Conservation (phyloP, 53 echinoderm and acorn worm genomes). For the Apostichopus leukothele region DNA sequence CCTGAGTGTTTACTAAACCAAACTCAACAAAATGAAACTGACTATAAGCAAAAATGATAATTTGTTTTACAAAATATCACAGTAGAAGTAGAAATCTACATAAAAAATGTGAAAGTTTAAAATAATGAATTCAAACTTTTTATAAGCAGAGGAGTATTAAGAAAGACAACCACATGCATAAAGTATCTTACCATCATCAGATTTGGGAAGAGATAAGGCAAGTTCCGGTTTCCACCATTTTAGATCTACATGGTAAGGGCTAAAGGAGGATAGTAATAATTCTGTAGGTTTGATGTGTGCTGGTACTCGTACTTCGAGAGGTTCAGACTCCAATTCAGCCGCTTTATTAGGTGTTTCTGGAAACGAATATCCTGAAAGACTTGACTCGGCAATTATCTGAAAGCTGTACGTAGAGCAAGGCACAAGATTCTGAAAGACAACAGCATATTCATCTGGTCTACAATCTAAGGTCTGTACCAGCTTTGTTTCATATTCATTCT, state of each 20-base stretch:
- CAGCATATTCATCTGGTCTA: not conserved
- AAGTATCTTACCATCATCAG: not conserved
- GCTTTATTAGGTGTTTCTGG: slow-evolving; percentile 26
- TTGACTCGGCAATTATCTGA: not conserved
- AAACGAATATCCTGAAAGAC: not conserved
- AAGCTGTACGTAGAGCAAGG: slow-evolving; percentile 2
- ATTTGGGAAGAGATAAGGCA: slow-evolving; percentile 35
- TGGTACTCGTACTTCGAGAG: slow-evolving; percentile 61
- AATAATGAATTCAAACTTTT: too few species aligned
- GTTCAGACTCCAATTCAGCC: slow-evolving; percentile 66
- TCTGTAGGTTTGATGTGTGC: slow-evolving; percentile 50
- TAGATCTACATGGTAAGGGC: slow-evolving; percentile 68
- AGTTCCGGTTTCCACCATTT: slow-evolving; percentile 80
- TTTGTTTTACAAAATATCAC: too few species aligned
- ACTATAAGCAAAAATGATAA: too few species aligned
- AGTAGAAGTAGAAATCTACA: too few species aligned
- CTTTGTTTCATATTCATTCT: not conserved
- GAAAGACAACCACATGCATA: too few species aligned
- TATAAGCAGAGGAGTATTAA: too few species aligned
- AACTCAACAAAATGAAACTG: too few species aligned
- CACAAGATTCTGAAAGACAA: slow-evolving; percentile 12
- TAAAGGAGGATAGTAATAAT: slow-evolving; percentile 63
- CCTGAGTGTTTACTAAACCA: too few species aligned
- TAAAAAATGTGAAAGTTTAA: too few species aligned
- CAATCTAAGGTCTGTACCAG: not conserved